phyloP scores from a whole-genome alignment of 2,888 invertebrate genomes.

The Leptinotarsa haldemani region DNA sequence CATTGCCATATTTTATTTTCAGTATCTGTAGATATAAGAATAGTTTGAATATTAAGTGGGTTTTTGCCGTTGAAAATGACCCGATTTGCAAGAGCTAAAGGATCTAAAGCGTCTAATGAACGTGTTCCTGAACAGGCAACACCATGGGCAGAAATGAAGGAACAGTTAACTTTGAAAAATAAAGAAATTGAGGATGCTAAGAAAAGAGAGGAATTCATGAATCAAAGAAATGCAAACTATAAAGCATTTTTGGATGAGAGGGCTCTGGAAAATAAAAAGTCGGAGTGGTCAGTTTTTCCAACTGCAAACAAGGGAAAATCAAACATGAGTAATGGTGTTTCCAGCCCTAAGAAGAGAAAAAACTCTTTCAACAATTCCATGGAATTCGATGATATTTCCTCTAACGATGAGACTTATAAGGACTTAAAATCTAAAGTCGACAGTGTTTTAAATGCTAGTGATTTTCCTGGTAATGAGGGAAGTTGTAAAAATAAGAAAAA shows the following conservation, averaged over 20 bases:
- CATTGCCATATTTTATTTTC: too few species aligned
- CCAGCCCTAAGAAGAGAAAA: constrained; percentile 11
- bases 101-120: constrained; percentile 81
- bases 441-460: constrained; percentile 45
- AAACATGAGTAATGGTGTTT: constrained; percentile 32
- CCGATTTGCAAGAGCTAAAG: constrained; percentile 79
- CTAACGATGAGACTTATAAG: constrained; percentile 41
- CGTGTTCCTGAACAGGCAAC: constrained; percentile 76
- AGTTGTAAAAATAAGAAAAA: constrained; percentile 26
- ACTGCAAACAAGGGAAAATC: constrained; percentile 28
- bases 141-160: constrained; percentile 79
- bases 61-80: constrained; percentile 70
- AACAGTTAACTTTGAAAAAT: constrained; percentile 70
- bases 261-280: constrained; percentile 66
- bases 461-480: constrained; percentile 54
- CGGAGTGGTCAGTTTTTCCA: constrained; percentile 72
- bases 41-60: too few species aligned
- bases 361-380: background rate
- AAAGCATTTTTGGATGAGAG: constrained; percentile 59
- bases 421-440: constrained; percentile 45
- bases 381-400: constrained; percentile 1
- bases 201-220: constrained; percentile 63
- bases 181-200: constrained; percentile 67
- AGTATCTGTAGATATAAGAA: too few species aligned
- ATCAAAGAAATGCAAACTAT: constrained; percentile 53